Conservation (phyloP, 2,888 invertebrate genomes). For the Colostygia pectinataria region DNA sequence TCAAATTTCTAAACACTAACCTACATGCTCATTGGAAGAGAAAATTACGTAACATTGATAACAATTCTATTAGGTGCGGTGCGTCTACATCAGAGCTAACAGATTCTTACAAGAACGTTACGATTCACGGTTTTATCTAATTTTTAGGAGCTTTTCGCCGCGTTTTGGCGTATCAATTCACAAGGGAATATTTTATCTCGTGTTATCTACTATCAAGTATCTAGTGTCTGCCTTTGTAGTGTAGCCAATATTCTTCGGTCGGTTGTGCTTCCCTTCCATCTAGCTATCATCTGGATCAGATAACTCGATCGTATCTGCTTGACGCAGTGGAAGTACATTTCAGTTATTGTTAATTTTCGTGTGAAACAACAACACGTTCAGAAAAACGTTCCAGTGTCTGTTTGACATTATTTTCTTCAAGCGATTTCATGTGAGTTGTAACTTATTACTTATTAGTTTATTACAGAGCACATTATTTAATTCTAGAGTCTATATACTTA, state of each 20-base stretch:
- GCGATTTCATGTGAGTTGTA: slow-evolving; percentile 20
- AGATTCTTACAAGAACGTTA: neutral
- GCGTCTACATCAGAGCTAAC: slow-evolving; percentile 3
- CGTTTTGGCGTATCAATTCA: too few relatives aligned
- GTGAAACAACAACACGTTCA: slow-evolving; percentile 19
- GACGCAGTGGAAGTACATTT: slow-evolving; percentile 15
- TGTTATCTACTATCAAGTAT: slow-evolving; percentile 33
- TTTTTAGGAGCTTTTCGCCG: too few relatives aligned
- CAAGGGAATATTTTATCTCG: slow-evolving; percentile 27
- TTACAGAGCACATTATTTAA: slow-evolving; percentile 10
- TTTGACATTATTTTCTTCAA: slow-evolving; percentile 23
- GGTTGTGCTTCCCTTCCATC: slow-evolving; percentile 6
- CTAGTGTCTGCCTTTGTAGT: slow-evolving; percentile 17
- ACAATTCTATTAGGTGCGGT: slow-evolving; percentile 27
- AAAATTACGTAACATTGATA: slow-evolving; percentile 51
- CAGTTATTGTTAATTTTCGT: slow-evolving; percentile 28
- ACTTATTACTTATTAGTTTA: too few relatives aligned
- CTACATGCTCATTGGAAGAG: slow-evolving; percentile 61
- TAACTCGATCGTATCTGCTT: slow-evolving; percentile 10
- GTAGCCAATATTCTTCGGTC: slow-evolving; percentile 22
- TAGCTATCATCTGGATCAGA: slow-evolving; percentile 9
- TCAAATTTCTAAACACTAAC: slow-evolving; percentile 61
- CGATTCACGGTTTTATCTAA: too few relatives aligned
- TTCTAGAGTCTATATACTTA: slow-evolving; percentile 11
- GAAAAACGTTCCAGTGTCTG: slow-evolving; percentile 21